Conservation (phyloP, 2,888 invertebrate genomes). For the Lasioglossum vierecki region DNA sequence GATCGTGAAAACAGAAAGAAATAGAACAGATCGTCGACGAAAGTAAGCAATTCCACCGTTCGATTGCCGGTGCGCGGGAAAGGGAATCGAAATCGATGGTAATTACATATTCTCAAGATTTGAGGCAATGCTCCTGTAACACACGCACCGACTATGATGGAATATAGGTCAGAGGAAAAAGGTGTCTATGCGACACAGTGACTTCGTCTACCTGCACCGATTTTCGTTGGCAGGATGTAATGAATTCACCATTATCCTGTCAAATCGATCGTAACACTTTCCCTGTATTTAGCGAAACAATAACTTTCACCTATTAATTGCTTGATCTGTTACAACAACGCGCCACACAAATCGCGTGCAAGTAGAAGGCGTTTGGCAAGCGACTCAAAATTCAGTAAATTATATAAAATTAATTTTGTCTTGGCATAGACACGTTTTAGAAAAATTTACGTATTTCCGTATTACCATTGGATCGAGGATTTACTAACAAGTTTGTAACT, state of each 20-base stretch:
- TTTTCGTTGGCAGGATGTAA: slow-evolving; percentile 31
- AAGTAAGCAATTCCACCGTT: slow-evolving; percentile 70
- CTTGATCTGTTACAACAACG: background rate
- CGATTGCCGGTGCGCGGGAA: slow-evolving; percentile 53
- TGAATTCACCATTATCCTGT: slow-evolving; percentile 41
- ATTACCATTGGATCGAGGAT: background rate
- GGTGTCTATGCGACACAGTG: slow-evolving; percentile 6
- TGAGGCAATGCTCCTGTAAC: slow-evolving; percentile 19
- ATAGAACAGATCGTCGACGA: slow-evolving; percentile 73
- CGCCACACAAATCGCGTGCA: background rate
- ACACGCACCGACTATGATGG: background rate
- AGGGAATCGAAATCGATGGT: slow-evolving; percentile 40
- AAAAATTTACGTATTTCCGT: background rate
- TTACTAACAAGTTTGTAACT: background rate
- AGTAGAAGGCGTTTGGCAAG: background rate
- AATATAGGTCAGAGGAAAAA: slow-evolving; percentile 26
- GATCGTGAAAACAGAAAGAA: slow-evolving; percentile 58
- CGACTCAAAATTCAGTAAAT: background rate
- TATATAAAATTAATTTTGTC: background rate
- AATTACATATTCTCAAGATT: slow-evolving; percentile 57
- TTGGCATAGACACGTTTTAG: background rate
- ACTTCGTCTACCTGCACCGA: slow-evolving; percentile 4
- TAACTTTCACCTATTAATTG: slow-evolving; percentile 54
- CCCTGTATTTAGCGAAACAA: slow-evolving; percentile 48
- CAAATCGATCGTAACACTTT: slow-evolving; percentile 59